Evolutionary conservation across 2,888 invertebrate genomes (phyloP), one percentile per base, ranked within the genome.

Genomic region (Phalera bucephala): DNA sequence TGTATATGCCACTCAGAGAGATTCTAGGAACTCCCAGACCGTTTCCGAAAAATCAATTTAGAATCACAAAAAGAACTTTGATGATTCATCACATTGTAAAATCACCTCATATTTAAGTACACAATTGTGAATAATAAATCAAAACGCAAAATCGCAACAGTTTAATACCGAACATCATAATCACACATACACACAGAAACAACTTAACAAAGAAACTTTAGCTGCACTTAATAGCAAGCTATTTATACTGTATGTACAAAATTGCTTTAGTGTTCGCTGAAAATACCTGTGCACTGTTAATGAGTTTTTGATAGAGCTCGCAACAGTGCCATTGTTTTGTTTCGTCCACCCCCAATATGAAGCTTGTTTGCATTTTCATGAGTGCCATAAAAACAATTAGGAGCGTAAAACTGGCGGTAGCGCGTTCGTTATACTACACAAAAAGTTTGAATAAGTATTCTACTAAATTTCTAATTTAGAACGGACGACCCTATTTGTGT

Each of bases 241-340:
- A 42, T 56, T 48, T 51, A 44, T 48, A n/a, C 42, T 36, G 28
- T 36, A 30, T 36, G 40, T 40, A 47, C 45, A 46, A 53, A 67
- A 62, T 56, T 56, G 52, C 50, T 58, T 46, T 33, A 40, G 45
- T 61, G 54, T 63, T 63, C 57, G 54, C 43, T 51, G 39, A 54
- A 55, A 52, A 50, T 55, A 52, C 42, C 33, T 50, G 36, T 37
- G 42, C 48, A 42, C 39, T 46, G 52, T 60, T 64, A 68, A 66
- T 58, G 60, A 63, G 55, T 64, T 51, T 58, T 59, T 63, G 60
- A 68, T 65, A 56, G 56, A 52, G 51, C 42, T 29, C 32, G 50
- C 45, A 50, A 52, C 50, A 36, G 45, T 50, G 31, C 44, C 34
- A 41, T 52, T 58, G 50, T 59, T 54, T 58, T 60, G 51, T 56